A percentile compares a stretch with the other conserved stretches of the same genome.
These are phyloP conservation scores for Brachionus rubens DNA, from an alignment of 1,140 invertebrate genomes.

Conservation along the genomic window DNA sequence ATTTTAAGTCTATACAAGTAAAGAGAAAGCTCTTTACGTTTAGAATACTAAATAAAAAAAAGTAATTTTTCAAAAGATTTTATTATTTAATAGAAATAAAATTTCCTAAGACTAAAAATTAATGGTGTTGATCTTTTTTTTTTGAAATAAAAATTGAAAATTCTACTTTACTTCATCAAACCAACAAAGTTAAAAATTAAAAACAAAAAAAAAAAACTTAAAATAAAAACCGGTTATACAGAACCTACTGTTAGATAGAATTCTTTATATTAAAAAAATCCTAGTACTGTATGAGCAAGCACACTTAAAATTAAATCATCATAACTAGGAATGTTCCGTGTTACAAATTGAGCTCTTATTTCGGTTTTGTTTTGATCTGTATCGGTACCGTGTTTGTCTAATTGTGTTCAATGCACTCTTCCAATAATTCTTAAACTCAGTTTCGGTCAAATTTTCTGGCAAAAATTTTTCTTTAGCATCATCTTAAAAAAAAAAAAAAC, in stretches of 20 bases:
- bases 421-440: constrained; percentile 33
- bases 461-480: constrained; percentile 27
- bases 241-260: constrained; percentile 35
- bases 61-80: too few relatives aligned
- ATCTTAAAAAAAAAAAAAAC: not conserved
- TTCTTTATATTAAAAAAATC: constrained; percentile 39
- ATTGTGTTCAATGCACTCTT: constrained; percentile 36
- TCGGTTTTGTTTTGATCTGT: constrained; percentile 19
- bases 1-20: too few relatives aligned
- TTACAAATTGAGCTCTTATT: not conserved
- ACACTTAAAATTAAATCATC: constrained; percentile 16
- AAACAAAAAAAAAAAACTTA: not conserved
- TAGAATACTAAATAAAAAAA: too few relatives aligned
- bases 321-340: too few relatives aligned
- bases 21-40: too few relatives aligned
- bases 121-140: too few relatives aligned
- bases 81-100: too few relatives aligned
- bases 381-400: constrained; percentile 24
- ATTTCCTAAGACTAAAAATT: too few relatives aligned
- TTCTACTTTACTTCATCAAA: too few relatives aligned
- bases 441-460: constrained; percentile 20
- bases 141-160: too few relatives aligned
- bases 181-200: too few relatives aligned
- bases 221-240: constrained; percentile 12
- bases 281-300: not conserved